Conservation (phyloP, 2,797 vertebrate genomes). For the Myripristis jacobus region DNA sequence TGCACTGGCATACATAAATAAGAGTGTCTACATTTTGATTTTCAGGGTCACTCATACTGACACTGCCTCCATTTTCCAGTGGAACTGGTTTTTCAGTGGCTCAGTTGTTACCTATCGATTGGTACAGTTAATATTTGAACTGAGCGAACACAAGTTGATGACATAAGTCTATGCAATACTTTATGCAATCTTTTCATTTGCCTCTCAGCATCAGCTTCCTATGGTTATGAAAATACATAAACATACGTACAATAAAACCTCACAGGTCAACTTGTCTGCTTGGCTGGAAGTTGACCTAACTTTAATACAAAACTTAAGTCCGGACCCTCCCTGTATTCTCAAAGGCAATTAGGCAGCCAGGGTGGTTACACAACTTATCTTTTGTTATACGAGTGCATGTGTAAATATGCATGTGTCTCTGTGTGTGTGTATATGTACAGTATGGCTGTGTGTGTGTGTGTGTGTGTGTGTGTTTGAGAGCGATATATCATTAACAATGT, state of each 20-base stretch:
- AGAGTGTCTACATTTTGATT: neutral
- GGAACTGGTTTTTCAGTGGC: neutral
- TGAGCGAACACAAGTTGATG: neutral
- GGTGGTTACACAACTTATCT: conserved; percentile 41
- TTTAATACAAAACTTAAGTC: conserved; percentile 13
- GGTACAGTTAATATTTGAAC: neutral
- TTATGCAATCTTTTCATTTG: neutral
- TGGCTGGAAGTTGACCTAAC: conserved; percentile 11
- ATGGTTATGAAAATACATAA: neutral
- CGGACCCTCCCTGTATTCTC: conserved; percentile 42
- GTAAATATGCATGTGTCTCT: conserved; percentile 7
- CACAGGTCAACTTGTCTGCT: conserved; percentile 1
- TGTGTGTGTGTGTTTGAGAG: conserved; percentile 38
- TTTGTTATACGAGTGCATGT: conserved; percentile 23
- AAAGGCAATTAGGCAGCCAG: neutral
- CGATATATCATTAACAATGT: conserved; percentile 11
- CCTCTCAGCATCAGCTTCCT: neutral
- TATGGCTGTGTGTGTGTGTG: no score
- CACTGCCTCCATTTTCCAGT: neutral
- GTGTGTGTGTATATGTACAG: conserved; percentile 35
- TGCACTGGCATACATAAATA: no score
- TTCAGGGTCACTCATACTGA: neutral
- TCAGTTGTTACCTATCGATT: neutral
- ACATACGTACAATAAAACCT: conserved; percentile 12
- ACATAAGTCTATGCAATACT: neutral